Evolutionary conservation across 2,888 invertebrate species (phyloP).

Genomic region (Amphipoea lucens): DNA sequence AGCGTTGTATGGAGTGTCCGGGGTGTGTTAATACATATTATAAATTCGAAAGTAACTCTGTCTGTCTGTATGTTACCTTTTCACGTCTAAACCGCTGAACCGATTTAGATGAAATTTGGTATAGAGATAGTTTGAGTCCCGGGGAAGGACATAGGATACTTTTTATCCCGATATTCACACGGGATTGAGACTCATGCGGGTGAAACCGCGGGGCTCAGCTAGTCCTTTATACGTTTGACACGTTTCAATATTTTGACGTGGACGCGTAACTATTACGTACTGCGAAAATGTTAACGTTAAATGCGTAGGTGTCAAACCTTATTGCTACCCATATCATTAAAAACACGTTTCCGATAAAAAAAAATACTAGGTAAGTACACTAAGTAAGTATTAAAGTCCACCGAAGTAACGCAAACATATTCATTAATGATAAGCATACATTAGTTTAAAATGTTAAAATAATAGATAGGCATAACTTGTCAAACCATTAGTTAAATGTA

Average conservation of each 20-base stretch:
- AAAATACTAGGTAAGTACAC: not conserved
- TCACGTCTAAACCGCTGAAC: no score
- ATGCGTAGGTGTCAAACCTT: no score
- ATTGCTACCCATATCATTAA: not conserved
- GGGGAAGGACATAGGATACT: no score
- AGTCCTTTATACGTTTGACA: not conserved
- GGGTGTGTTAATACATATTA: no score
- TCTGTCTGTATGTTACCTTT: no score
- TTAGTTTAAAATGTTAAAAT: constrained; percentile 2
- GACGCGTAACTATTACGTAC: not conserved
- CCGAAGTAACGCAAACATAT: not conserved
- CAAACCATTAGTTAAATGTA: constrained; percentile 7
- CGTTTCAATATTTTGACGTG: not conserved
- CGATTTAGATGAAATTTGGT: no score
- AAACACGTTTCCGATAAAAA: constrained; percentile 6
- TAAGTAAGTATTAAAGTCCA: not conserved
- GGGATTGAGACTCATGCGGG: no score
- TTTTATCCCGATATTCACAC: no score
- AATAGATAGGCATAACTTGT: not conserved
- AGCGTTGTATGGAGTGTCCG: no score
- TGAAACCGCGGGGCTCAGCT: no score
- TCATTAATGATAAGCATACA: constrained; percentile 1
- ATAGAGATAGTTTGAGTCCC: no score
- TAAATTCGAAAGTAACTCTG: no score
- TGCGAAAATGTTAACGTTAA: not conserved